Evolutionary conservation across 2,888 invertebrate genomes (phyloP).

Genomic region (Watsonalla binaria): DNA sequence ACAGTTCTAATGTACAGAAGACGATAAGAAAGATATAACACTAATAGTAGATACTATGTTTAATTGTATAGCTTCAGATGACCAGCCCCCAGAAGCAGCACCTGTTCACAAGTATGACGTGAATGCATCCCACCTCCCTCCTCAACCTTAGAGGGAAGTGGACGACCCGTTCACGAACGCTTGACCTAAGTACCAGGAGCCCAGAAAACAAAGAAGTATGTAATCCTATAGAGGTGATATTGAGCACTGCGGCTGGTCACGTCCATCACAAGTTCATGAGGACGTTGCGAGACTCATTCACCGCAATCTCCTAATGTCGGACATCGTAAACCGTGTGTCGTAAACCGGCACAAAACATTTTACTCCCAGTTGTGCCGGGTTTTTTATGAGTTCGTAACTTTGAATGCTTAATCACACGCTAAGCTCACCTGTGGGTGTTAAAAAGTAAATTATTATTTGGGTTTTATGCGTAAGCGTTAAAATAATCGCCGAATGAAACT

Average conservation of each 20-base stretch:
- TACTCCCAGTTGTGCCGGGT: slow-evolving; percentile 2
- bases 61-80: no score
- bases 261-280: slow-evolving; percentile 1
- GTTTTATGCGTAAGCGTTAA: background rate
- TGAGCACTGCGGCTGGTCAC: background rate
- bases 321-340: slow-evolving; percentile 1
- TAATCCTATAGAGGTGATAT: background rate
- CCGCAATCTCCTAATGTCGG: slow-evolving; percentile 3
- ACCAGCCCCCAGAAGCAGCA: no score
- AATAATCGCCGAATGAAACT: background rate
- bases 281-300: slow-evolving; percentile 1
- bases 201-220: background rate
- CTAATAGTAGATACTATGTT: no score
- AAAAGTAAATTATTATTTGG: background rate
- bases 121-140: no score
- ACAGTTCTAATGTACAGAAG: no score
- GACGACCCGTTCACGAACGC: no score
- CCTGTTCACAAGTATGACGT: no score
- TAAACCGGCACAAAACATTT: slow-evolving; percentile 2
- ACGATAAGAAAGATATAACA: no score
- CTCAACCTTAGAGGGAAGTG: no score
- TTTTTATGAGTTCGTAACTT: slow-evolving; percentile 5
- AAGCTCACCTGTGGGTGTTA: slow-evolving; percentile 4
- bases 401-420: slow-evolving; percentile 4
- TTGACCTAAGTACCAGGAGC: background rate